phyloP scores from a whole-genome alignment of 1,140 invertebrate species.

The Micrasema longulum region DNA sequence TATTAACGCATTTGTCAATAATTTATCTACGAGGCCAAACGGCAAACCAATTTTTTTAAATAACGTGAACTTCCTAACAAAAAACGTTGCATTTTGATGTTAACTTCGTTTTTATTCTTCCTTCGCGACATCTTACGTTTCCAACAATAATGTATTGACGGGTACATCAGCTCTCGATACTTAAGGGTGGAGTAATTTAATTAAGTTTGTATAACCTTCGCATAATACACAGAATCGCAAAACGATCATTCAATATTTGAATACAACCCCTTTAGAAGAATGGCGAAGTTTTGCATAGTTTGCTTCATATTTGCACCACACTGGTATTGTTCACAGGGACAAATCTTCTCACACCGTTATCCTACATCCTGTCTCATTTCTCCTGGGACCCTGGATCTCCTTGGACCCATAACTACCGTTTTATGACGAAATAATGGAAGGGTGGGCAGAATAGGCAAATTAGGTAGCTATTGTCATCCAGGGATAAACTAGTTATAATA shows the following conservation, averaged over 20 bases:
- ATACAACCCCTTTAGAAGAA: conserved; percentile 10
- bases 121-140: too few relatives aligned
- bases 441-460: conserved; percentile 54
- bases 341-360: conserved; percentile 28
- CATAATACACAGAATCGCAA: too few relatives aligned
- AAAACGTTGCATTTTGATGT: too few relatives aligned
- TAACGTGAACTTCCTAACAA: too few relatives aligned
- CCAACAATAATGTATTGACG: too few relatives aligned
- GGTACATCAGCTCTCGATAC: too few relatives aligned
- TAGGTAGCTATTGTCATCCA: conserved; percentile 49
- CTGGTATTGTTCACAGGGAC: conserved; percentile 26
- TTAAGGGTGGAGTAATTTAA: too few relatives aligned
- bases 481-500: conserved; percentile 55
- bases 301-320: conserved; percentile 25
- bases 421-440: conserved; percentile 54
- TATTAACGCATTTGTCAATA: too few relatives aligned
- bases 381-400: not conserved
- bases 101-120: too few relatives aligned
- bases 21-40: too few relatives aligned
- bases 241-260: conserved; percentile 27
- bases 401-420: conserved; percentile 49
- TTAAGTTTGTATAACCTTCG: conserved; percentile 12
- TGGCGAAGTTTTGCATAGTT: conserved; percentile 10
- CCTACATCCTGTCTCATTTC: not conserved
- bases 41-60: too few relatives aligned